Base-by-base conservation (phyloP, 1,140 invertebrate genomes). In the Drosophila santomea region DNA sequence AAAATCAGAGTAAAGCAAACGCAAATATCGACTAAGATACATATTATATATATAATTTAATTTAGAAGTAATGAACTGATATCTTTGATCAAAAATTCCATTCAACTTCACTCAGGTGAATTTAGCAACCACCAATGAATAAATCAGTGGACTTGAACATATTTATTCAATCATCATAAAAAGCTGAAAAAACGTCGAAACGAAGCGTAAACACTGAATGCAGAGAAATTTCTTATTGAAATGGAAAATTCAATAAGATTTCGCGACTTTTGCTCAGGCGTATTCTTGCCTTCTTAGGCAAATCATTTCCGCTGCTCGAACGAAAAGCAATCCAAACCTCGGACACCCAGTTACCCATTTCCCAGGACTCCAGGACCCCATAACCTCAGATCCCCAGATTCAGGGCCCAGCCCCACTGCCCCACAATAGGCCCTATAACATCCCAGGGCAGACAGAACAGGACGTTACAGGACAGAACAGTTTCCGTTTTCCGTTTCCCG, bases 401-500 rank as follows among this genome's bases (percentile, higher is more conserved):
- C 43, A 28, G 8, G 15, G 28, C 28, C 28, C 28, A 51, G 25
- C 5, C n/a, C n/a, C 10, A 32, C 17, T 15, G 11, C 12, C 38
- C 38, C 32, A 6, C 47, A 58, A 47, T 38, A 52, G 12, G n/a
- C 35, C 35, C 35, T 11, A 52, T 35, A 45, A 23, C 52, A 32
- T 38, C 52, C 54, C 45, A 12, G n/a, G 62, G 20, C 43, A 57
- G 67, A 63, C 32, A 55, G 73, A 56, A 56, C 56, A 32, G 36
- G 20, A 12, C 36, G 12, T 8, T 50, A 74, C 23, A 50, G 74
- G 56, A 56, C 63, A 32, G 36, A 45, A 54, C 48, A 61, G 68
- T 72, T 74, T 74, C 67, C 68, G 68, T 54, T 57, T 64, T 66
- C 73, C 73, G 73, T 66, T 73, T 75, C 68, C 73, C 73, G 68